Evolutionary conservation across 2,888 invertebrate species (phyloP), one percentile per base, ranked within the genome.

Genomic region (Drosophila rellima): DNA sequence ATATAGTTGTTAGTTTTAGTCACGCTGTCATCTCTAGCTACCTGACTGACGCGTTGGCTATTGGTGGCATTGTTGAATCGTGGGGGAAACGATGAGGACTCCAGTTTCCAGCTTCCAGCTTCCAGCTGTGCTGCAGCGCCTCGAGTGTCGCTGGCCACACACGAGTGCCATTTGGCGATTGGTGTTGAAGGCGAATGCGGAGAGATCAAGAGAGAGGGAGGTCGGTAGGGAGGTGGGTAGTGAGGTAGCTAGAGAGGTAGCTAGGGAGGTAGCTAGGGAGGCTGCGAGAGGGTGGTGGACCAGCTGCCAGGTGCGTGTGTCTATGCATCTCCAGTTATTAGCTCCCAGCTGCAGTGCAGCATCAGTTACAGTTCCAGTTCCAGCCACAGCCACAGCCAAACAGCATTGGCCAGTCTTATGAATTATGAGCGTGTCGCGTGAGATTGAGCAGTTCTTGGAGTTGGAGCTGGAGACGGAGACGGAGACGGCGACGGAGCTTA

Each of bases 91-190:
- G 37, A 47, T 45, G 45, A 61, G n/a, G 69, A 67, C 64, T 48
- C 3, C 18, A 45, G 26, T 29, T 23, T 11, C 42, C 8, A 23
- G 23, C 20, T 23, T 20, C n/a, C 11, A 48, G 85, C 77, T 64
- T 83, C 83, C 85, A 82, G 88, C 85, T 85, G 85, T 88, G 85
- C 74, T 52, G 80, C 80, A 80, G 72, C 84, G 86, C 88, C 83
- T 84, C 83, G 73, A 78, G 83, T 89, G 90, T 88, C 85, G 78
- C 68, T 82, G 83, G 88, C 89, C 90, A 85, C 84, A 85, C 84
- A 89, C 89, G 89, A 82, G 56, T 40, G 69, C 77, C 84, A 85
- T 85, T 89, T 84, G 83, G 80, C 82, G 88, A 77, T 71, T 78
- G 83, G 83, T 84, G 83, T 84, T 84, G 89, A 84, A 70, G 82